Base-by-base conservation (phyloP, 2,797 vertebrate species). In the Gymnothorax reevesii region DNA sequence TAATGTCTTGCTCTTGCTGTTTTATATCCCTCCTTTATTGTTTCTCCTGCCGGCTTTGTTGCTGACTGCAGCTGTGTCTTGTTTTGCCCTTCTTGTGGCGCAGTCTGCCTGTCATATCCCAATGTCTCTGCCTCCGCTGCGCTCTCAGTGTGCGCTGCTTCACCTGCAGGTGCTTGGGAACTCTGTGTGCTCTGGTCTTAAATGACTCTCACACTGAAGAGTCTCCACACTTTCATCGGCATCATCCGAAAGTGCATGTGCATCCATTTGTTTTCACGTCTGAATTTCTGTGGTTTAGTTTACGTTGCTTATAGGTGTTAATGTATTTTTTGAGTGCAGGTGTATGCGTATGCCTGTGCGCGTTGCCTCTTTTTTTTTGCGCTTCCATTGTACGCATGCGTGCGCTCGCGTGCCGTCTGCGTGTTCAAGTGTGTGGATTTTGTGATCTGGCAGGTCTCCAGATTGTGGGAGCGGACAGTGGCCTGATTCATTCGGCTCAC, bases 401-500 rank as follows among this genome's bases (percentile, higher is more conserved):
- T 17, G 60, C 20, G 60, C 20, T 3, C 22, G 60, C 22, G 60
- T 62, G 60, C 13, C 57, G 57, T 59, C 9, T 59, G 57, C 1
- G 12, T 59, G 57, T 59, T 6, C 6, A n/a, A 22, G 64, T 13
- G 1, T 66, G 64, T 20, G 64, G 83, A 54, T 66, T 75, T 73
- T 33, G 49, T 17, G 64, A 54, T 49, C 77, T 69, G 87, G 84
- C 80, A 49, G 69, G 54, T 54, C 54, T 77, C 82, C 59, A 83
- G 52, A 49, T 42, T 73, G 69, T 54, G 85, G 57, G 69, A 85
- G 79, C 77, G 88, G 86, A 89, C 82, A 60, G 69, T 83, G 85
- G 60, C 62, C 75, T 75, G 62, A 85, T 87, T 85, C 83, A 88
- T 86, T 83, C 60, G 80, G 69, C 84, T 88, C 82, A 71, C 77